phyloP scores from a whole-genome alignment of 2,113 vertebrate genomes.

The Brachyhypopomus gauderio region DNA sequence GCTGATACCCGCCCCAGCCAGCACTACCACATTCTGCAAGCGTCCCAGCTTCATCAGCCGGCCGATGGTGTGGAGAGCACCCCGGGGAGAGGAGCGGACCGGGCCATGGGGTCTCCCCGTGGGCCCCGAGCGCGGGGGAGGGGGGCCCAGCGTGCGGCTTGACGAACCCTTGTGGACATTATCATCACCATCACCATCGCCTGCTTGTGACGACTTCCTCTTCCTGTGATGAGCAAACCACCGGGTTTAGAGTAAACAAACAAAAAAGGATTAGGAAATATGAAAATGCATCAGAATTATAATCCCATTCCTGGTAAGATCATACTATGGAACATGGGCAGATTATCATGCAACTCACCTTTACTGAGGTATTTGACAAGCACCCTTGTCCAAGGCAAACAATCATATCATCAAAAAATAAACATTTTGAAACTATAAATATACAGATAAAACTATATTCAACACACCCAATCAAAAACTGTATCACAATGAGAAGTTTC shows the following conservation, averaged over 20 bases:
- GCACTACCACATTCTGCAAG: conserved; percentile 75
- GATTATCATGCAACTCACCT: not conserved
- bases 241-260: no score
- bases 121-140: not conserved
- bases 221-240: conserved; percentile 52
- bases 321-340: not conserved
- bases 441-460: no score
- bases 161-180: conserved; percentile 21
- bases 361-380: no score
- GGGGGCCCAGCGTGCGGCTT: conserved; percentile 18
- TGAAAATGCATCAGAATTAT: no score
- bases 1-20: conserved; percentile 80
- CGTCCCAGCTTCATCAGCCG: conserved; percentile 73
- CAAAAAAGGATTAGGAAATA: not conserved
- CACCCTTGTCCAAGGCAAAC: no score
- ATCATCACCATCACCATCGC: no score
- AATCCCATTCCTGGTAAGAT: no score
- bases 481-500: no score
- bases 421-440: no score
- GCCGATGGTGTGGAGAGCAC: conserved; percentile 71
- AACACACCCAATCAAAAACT: no score
- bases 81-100: conserved; percentile 10
- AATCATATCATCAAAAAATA: no score
- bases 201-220: conserved; percentile 43
- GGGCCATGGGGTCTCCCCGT: conserved; percentile 12